A percentile compares a stretch with the other conserved stretches of the same genome.
phyloP scores from a whole-genome alignment of 2,888 invertebrate genomes.

The Drepanosiphum platanoidis region DNA sequence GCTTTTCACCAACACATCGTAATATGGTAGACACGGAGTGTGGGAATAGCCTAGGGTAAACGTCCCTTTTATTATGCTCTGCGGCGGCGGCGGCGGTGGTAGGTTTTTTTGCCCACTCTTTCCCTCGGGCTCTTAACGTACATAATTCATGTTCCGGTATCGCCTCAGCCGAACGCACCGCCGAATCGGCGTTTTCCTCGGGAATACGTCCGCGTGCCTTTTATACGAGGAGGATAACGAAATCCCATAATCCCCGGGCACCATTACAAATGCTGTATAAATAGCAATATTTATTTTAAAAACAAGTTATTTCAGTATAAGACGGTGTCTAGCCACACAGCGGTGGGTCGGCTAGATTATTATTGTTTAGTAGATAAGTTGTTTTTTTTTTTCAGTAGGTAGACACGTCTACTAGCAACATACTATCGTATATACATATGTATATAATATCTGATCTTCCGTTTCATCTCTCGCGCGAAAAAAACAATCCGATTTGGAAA shows the following conservation, averaged over 20 bases:
- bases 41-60: slow-evolving; percentile 58
- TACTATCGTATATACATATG: too few relatives aligned
- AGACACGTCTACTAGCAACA: too few relatives aligned
- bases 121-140: slow-evolving; percentile 58
- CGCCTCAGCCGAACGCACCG: slow-evolving; percentile 52
- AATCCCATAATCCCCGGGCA: slow-evolving; percentile 50
- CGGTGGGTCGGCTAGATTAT: background rate
- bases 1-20: slow-evolving; percentile 56
- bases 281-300: slow-evolving; percentile 32
- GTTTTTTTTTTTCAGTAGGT: too few relatives aligned
- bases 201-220: slow-evolving; percentile 24
- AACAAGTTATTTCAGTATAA: background rate
- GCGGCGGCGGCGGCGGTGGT: slow-evolving; percentile 25
- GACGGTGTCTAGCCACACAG: background rate
- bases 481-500: too few relatives aligned
- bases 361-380: too few relatives aligned
- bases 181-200: slow-evolving; percentile 58
- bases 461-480: too few relatives aligned
- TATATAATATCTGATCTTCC: too few relatives aligned
- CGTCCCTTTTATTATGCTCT: slow-evolving; percentile 60
- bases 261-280: slow-evolving; percentile 41
- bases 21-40: slow-evolving; percentile 42
- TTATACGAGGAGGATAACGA: slow-evolving; percentile 37
- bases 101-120: slow-evolving; percentile 48
- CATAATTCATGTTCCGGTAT: slow-evolving; percentile 60